Conservation (phyloP, 92 coral and sea anemone genomes). For the Desmophyllum pertusum region DNA sequence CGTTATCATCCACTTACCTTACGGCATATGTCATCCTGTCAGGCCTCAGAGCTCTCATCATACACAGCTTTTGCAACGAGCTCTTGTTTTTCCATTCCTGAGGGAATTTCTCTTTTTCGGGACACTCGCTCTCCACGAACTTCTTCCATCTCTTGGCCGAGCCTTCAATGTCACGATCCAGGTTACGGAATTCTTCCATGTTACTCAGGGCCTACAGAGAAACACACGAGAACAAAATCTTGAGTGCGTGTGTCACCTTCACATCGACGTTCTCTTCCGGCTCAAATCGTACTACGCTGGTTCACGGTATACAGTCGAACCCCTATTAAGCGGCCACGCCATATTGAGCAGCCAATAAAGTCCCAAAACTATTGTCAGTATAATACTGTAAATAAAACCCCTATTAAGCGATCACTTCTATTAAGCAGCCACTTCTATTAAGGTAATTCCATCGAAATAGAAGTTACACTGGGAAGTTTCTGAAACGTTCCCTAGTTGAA, state of each 20-base stretch:
- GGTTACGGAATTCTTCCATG: conserved; percentile 97
- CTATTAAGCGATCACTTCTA: too few relatives aligned
- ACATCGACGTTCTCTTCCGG: neutral
- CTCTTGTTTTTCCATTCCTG: conserved; percentile 99
- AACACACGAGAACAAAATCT: neutral
- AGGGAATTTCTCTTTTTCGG: conserved; percentile 99
- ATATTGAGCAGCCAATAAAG: too few relatives aligned
- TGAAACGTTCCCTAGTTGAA: too few relatives aligned
- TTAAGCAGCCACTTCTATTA: too few relatives aligned
- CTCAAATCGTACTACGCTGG: neutral
- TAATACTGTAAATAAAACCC: too few relatives aligned
- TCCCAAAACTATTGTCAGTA: too few relatives aligned
- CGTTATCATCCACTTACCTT: conserved; percentile 72
- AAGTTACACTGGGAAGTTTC: too few relatives aligned
- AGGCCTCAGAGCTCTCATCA: conserved; percentile 98
- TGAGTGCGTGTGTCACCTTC: too few relatives aligned
- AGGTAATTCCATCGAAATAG: too few relatives aligned
- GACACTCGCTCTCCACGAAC: conserved; percentile 99
- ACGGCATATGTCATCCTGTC: conserved; percentile 99
- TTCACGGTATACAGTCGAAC: neutral
- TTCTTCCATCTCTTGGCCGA: conserved; percentile 99
- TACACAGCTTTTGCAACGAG: conserved; percentile 94
- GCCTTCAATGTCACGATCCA: conserved; percentile 99
- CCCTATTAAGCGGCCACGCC: too few relatives aligned
- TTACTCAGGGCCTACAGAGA: conserved; percentile 84